Conservation (phyloP, 2,888 invertebrate genomes). For the Mesoligia furuncula region DNA sequence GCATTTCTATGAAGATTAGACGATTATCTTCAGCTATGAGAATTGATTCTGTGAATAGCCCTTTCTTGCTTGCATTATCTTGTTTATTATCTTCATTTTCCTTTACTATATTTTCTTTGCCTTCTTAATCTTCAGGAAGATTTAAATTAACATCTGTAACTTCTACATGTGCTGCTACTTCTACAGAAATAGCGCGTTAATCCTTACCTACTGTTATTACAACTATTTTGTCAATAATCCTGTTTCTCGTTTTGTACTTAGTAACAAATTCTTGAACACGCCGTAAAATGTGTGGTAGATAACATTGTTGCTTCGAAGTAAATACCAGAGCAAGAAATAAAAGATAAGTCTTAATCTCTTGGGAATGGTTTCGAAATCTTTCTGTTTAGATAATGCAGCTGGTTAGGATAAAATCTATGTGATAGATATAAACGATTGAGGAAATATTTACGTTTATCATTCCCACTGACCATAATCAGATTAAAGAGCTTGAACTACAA, state of each 20-base stretch:
- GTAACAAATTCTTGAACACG: constrained; percentile 52
- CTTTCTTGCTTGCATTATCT: constrained; percentile 2
- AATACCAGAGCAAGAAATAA: constrained; percentile 58
- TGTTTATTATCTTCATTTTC: constrained; percentile 25
- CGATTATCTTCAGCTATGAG: constrained; percentile 13
- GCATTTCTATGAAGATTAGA: constrained; percentile 34
- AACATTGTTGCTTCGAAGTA: constrained; percentile 55
- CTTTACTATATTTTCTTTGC: constrained; percentile 15
- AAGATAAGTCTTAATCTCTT: constrained; percentile 54
- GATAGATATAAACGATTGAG: not conserved
- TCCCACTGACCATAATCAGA: not conserved
- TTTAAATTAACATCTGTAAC: constrained; percentile 22
- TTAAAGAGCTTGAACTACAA: not conserved
- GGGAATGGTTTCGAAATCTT: constrained; percentile 49
- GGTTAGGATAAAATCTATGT: not conserved
- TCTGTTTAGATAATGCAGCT: constrained; percentile 25
- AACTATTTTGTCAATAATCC: constrained; percentile 53
- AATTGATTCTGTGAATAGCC: constrained; percentile 32
- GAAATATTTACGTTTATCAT: constrained; percentile 1
- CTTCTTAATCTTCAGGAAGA: constrained; percentile 8
- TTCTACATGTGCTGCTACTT: constrained; percentile 9
- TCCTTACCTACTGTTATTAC: constrained; percentile 38
- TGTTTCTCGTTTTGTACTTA: constrained; percentile 44
- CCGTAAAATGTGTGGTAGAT: constrained; percentile 56
- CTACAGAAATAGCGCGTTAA: constrained; percentile 48